Conservation (phyloP, 2,797 vertebrate genomes). For the Sparidentex hasta region DNA sequence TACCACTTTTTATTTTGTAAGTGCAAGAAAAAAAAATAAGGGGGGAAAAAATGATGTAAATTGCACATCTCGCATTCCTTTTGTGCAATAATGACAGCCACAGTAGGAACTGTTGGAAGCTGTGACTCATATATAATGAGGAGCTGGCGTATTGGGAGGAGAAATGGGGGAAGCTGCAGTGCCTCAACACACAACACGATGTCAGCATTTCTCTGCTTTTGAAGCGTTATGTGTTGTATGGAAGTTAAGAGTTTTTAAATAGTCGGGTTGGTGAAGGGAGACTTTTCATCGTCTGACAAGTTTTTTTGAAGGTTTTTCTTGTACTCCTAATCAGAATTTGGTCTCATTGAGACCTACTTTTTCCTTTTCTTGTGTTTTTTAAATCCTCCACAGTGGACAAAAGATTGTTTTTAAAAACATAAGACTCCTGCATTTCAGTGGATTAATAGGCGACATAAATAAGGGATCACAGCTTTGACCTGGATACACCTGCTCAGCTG, state of each 20-base stretch:
- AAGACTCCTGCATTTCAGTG: not conserved
- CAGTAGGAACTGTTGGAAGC: not conserved
- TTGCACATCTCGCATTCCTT: not conserved
- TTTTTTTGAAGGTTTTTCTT: not conserved
- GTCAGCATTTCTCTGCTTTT: slow-evolving; percentile 53
- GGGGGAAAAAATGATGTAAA: not conserved
- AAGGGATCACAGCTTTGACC: not conserved
- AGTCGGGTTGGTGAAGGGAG: too few species aligned
- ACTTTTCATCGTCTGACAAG: not conserved
- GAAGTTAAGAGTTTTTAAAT: not conserved
- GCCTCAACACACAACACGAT: slow-evolving; percentile 40
- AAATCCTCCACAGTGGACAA: not conserved
- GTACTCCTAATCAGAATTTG: not conserved
- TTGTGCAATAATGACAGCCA: not conserved
- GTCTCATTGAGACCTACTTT: not conserved
- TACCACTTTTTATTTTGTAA: too few species aligned
- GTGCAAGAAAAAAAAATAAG: too few species aligned
- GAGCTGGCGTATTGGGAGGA: not conserved
- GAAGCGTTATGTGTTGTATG: fast-evolving
- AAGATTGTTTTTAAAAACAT: not conserved
- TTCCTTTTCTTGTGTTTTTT: not conserved
- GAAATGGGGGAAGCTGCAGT: slow-evolving; percentile 43
- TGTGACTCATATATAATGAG: not conserved
- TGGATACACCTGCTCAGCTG: slow-evolving; percentile 12
- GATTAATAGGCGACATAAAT: not conserved